phyloP scores from a whole-genome alignment of 2,113 vertebrate species.

The Hippopotamus amphibius region DNA sequence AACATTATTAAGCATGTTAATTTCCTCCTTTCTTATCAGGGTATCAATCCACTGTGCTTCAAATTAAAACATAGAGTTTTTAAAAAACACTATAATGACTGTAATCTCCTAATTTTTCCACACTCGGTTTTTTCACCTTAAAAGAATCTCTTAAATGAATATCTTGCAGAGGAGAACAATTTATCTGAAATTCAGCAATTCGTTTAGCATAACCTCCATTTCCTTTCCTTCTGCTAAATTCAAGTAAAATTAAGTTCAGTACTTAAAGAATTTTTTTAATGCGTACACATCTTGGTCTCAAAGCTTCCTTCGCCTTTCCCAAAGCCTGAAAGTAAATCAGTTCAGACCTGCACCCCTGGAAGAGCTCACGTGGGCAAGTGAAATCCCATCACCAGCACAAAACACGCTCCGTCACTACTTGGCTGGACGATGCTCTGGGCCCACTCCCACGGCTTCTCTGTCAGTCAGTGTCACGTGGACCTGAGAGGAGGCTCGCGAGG shows the following conservation, averaged over 20 bases:
- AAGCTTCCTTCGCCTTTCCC: background rate
- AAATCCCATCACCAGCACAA: background rate
- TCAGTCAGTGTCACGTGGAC: background rate
- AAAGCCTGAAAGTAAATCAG: background rate
- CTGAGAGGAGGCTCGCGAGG: too few relatives aligned
- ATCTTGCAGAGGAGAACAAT: background rate
- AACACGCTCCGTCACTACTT: background rate
- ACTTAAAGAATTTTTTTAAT: background rate
- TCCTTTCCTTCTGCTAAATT: background rate
- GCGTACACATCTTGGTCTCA: background rate
- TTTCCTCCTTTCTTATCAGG: background rate
- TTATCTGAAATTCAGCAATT: background rate
- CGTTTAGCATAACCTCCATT: background rate
- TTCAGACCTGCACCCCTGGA: background rate
- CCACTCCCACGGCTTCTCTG: background rate
- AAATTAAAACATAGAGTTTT: background rate
- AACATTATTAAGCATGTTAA: background rate
- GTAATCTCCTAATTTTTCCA: background rate
- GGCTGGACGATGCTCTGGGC: accelerated
- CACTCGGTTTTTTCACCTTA: background rate
- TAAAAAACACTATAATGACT: background rate
- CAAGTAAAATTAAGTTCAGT: background rate
- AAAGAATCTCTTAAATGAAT: background rate
- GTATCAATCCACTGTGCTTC: background rate
- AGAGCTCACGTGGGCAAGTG: too few relatives aligned